Evolutionary conservation across 2,113 vertebrate species (phyloP).

Genomic region (Himantopus leucocephalus): DNA sequence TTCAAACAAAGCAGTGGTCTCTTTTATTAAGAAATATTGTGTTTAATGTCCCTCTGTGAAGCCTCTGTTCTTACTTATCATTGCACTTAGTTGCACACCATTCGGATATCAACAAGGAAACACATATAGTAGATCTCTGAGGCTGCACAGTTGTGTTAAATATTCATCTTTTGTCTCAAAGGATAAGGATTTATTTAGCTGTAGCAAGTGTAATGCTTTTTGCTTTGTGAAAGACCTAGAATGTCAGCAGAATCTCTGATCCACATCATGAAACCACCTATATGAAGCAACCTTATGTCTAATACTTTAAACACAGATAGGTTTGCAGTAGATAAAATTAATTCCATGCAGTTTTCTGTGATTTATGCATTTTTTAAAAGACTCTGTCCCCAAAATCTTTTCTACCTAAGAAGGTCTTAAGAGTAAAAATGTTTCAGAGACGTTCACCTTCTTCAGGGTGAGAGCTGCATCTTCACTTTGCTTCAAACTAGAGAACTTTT

Average conservation of each 20-base stretch:
- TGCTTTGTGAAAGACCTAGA: not conserved
- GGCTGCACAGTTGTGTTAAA: not conserved
- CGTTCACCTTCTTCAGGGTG: not conserved
- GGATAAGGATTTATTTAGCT: not conserved
- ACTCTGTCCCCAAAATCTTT: not conserved
- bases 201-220: not conserved
- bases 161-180: not conserved
- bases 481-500: not conserved
- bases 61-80: not conserved
- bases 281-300: not conserved
- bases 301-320: not conserved
- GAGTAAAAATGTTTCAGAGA: not conserved
- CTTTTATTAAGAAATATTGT: not conserved
- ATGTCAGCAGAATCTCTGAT: not conserved
- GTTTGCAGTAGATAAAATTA: not conserved
- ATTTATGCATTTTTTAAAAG: not conserved
- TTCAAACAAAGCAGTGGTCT: not conserved
- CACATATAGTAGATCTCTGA: not conserved
- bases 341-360: not conserved
- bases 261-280: not conserved
- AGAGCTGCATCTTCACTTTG: not conserved
- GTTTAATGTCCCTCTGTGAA: not conserved
- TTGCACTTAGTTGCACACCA: not conserved
- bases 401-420: not conserved
- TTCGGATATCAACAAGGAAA: not conserved